A percentile compares a stretch with the other conserved stretches of the same genome.
phyloP scores from a whole-genome alignment of 2,888 invertebrate genomes.

The Unio delphinus region DNA sequence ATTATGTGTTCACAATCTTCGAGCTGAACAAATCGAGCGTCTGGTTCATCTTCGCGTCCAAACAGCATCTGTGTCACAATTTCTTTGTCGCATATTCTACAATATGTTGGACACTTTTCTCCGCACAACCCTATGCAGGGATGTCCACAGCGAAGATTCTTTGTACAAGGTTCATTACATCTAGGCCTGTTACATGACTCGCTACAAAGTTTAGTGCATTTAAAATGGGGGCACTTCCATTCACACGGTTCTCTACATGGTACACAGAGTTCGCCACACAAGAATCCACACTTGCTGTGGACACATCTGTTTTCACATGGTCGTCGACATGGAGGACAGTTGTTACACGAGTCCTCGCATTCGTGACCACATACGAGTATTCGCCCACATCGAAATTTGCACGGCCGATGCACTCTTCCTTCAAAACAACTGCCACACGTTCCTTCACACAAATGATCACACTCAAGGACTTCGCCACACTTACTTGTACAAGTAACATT shows the following conservation, averaged over 20 bases:
- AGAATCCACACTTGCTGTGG: slow-evolving; percentile 60
- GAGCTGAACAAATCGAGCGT: slow-evolving; percentile 71
- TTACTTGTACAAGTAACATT: slow-evolving; percentile 18
- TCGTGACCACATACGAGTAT: slow-evolving; percentile 73
- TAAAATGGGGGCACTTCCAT: slow-evolving; percentile 63
- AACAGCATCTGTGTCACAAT: slow-evolving; percentile 69
- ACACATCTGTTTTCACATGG: slow-evolving; percentile 67
- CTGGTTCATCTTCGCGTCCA: slow-evolving; percentile 75
- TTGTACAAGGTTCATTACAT: slow-evolving; percentile 68
- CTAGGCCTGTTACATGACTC: slow-evolving; percentile 68
- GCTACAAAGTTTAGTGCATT: slow-evolving; percentile 64
- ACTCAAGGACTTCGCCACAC: slow-evolving; percentile 37
- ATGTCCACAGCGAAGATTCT: slow-evolving; percentile 71
- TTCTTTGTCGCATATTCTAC: slow-evolving; percentile 75
- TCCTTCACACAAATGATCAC: slow-evolving; percentile 63
- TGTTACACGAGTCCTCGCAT: slow-evolving; percentile 60
- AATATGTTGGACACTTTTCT: slow-evolving; percentile 79
- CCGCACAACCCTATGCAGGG: slow-evolving; percentile 80
- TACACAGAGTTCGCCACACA: slow-evolving; percentile 62
- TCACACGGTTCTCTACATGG: slow-evolving; percentile 67
- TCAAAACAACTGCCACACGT: slow-evolving; percentile 75
- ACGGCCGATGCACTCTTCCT: slow-evolving; percentile 78
- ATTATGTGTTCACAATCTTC: slow-evolving; percentile 66
- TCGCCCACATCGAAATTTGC: slow-evolving; percentile 76
- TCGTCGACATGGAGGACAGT: slow-evolving; percentile 69